phyloP scores from a whole-genome alignment of 2,888 invertebrate genomes.

The Leucophenga maculata region DNA sequence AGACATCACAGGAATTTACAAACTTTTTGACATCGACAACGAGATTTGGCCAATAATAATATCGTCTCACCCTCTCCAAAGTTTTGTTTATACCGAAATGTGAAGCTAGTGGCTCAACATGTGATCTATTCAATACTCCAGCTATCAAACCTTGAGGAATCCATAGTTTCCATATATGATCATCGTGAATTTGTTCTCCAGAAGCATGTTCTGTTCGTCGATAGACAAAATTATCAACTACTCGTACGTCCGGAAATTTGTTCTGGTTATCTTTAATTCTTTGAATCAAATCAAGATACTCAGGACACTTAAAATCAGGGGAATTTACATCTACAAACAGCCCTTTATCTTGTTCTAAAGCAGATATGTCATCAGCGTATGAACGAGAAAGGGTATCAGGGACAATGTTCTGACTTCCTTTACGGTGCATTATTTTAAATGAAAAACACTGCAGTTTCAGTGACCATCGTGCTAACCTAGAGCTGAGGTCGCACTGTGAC shows the following conservation, averaged over 20 bases:
- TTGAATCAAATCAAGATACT: constrained; percentile 10
- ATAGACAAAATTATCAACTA: constrained; percentile 15
- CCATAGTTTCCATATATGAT: constrained; percentile 33
- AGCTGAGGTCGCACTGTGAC: too few species aligned
- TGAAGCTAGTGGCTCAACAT: constrained; percentile 13
- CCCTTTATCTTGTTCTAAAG: neutral
- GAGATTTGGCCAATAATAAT: constrained; percentile 5
- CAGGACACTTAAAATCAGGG: neutral
- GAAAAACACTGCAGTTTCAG: constrained; percentile 45
- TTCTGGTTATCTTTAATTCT: neutral
- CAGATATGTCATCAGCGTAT: neutral
- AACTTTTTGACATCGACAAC: neutral
- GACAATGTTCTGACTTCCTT: constrained; percentile 42
- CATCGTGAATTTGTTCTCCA: constrained; percentile 16
- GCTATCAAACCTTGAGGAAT: constrained; percentile 1
- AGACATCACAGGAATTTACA: neutral
- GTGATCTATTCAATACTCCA: constrained; percentile 8
- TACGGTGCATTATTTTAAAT: constrained; percentile 46
- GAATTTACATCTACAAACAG: neutral
- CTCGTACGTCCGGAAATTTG: constrained; percentile 24
- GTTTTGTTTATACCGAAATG: constrained; percentile 15
- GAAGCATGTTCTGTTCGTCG: neutral
- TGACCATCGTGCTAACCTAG: constrained; percentile 50
- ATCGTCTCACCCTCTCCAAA: neutral
- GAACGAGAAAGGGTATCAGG: constrained; percentile 34